Evolutionary conservation across 2,797 vertebrate genomes (phyloP), one percentile per base, ranked within the genome.

Genomic region (Spinibarbus caldwelli): DNA sequence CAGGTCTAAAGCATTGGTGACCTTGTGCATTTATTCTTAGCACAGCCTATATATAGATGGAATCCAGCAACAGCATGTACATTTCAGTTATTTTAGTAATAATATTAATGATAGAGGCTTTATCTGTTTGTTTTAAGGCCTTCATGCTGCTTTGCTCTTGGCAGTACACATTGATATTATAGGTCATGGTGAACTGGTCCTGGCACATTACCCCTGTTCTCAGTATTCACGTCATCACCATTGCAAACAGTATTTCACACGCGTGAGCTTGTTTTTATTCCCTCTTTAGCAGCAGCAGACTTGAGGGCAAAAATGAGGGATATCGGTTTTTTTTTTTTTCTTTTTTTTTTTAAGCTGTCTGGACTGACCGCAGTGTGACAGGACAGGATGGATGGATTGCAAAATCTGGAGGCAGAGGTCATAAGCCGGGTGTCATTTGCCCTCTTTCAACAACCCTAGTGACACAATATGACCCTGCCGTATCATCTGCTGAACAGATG

Each of bases 121-220:
- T 34, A 19, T 70, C 76, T 79, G 14, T 66, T 62, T 80, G 84
- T 64, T 85, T 52, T 47, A 49, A 78, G 31, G 38, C 21, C 26
- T 26, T 68, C 36, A 84, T 34, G 41, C 77, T 72, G 10, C 11
- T 80, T 47, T 45, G 23, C 54, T 66, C 68, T 64, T 80, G 84
- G 54, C 75, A 71, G 75, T 43, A 73, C 84, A 64, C 54, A 47
- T 21, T 80, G 68, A 80, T 80, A 85, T 85, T 43, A 59, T 15
- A 31, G 84, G 84, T 85, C 77, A n/a, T 73, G 84, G 84, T 85
- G 76, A 85, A 80, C 84, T 85, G 82, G 41, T 66, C 70, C 41
- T 76, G 77, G 43, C 67, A 73, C 67, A 41, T 71, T 59, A 72
- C 26, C 52, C 52, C 23, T 21, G 77, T 31, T 64, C 66, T 62